Conservation (phyloP, 2,797 vertebrate genomes). For the Brotula barbata region DNA sequence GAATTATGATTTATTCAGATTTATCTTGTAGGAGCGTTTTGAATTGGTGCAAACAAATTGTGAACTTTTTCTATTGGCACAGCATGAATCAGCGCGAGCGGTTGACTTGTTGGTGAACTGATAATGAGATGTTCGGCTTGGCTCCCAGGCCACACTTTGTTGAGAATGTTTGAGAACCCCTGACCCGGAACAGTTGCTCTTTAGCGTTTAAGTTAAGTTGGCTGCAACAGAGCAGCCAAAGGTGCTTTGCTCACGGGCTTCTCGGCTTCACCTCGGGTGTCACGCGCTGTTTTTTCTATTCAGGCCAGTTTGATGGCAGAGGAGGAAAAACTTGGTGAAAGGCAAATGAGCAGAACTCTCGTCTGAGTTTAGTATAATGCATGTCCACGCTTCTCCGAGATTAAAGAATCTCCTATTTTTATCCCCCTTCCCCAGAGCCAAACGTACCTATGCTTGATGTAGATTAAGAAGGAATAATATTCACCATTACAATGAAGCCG, state of each 20-base stretch:
- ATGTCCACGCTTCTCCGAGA: constrained; percentile 57
- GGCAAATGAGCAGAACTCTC: constrained; percentile 51
- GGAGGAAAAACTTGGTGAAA: constrained; percentile 56
- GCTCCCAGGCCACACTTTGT: no score
- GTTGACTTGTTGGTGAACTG: no score
- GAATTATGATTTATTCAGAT: no score
- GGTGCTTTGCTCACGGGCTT: constrained; percentile 24
- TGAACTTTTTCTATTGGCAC: no score
- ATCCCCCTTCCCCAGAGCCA: constrained; percentile 56
- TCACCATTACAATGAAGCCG: constrained; percentile 63
- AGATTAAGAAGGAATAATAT: constrained; percentile 55
- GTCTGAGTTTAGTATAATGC: constrained; percentile 44
- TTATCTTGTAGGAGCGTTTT: no score
- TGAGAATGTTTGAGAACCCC: no score
- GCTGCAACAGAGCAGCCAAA: constrained; percentile 33
- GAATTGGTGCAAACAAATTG: no score
- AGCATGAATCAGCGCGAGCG: no score
- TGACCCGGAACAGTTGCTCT: background rate
- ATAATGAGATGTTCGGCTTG: no score
- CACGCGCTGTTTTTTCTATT: constrained; percentile 31
- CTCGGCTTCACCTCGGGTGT: constrained; percentile 10
- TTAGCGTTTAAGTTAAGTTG: constrained; percentile 9
- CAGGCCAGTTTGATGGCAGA: constrained; percentile 22
- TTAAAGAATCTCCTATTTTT: constrained; percentile 69
- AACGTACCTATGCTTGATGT: constrained; percentile 58